Percentiles rank a stretch among this genome's conserved stretches.
phyloP scores from a whole-genome alignment of 1,140 invertebrate genomes.

The Macrosteles quadrilineatus region DNA sequence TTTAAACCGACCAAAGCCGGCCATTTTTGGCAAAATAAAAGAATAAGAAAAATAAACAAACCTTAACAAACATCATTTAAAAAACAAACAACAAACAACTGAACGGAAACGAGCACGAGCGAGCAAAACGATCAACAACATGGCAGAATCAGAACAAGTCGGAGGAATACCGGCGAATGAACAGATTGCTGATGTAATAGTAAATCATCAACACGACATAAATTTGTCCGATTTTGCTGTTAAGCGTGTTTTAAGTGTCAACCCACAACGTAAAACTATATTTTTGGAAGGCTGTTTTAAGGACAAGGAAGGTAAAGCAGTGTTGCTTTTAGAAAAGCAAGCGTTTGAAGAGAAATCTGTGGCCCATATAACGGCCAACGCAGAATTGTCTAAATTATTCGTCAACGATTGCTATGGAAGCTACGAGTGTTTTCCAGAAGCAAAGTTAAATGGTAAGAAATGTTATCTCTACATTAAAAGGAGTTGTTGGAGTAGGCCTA shows the following conservation, averaged over 20 bases:
- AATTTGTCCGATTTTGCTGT: constrained; percentile 50
- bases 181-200: not conserved
- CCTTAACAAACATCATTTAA: too few relatives aligned
- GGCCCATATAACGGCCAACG: constrained; percentile 60
- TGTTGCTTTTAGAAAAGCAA: constrained; percentile 83
- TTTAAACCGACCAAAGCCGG: too few relatives aligned
- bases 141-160: too few relatives aligned
- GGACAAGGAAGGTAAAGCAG: constrained; percentile 59
- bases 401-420: constrained; percentile 88
- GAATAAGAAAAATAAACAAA: too few relatives aligned
- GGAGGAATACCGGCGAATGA: not conserved
- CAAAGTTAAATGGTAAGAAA: constrained; percentile 70
- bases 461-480: too few relatives aligned
- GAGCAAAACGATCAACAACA: too few relatives aligned
- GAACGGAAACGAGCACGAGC: too few relatives aligned
- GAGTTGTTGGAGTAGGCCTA: too few relatives aligned
- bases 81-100: too few relatives aligned
- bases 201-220: constrained; percentile 26
- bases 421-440: constrained; percentile 68
- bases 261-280: constrained; percentile 70
- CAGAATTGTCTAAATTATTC: constrained; percentile 62
- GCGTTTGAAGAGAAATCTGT: constrained; percentile 69
- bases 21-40: too few relatives aligned
- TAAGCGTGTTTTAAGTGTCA: constrained; percentile 57
- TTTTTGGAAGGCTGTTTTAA: constrained; percentile 68